Base-by-base conservation (phyloP, 2,113 vertebrate genomes). In the Callorhinus ursinus region DNA sequence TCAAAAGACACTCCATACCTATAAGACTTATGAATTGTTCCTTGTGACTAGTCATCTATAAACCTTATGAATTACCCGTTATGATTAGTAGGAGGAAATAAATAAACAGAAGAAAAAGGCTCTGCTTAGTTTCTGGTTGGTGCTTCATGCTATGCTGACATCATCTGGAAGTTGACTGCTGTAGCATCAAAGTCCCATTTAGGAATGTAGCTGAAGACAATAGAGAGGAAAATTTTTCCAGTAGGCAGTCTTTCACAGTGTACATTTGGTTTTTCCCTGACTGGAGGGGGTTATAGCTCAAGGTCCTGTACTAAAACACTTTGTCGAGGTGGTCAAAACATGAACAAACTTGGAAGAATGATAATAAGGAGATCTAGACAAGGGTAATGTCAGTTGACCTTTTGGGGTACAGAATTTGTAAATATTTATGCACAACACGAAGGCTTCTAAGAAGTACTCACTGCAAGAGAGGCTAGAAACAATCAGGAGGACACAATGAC, bases 221-320 rank as follows among this genome's bases (percentile, higher is more conserved):
- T 2, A 61, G 39, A 10, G 19, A 51, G 12, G 16, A 92, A 19
- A 74, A 6, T 67, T 13, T 90, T 72, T 24, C 6, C 8, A 36
- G 0, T 19, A 19, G 42, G 4, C 10, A 49, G 11, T 33, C 1
- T 46, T 18, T 69, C 46, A 65, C 5, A 49, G 36, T 28, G 18
- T 22, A 26, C 0, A 1, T 42, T 83, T 92, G 28, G 24, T 19
- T 81, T 86, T 76, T 18, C 18, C 5, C 13, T 74, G 28, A 39
- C 15, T 33, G 7, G 4, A 33, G 11, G 7, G 7, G 0, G 0
- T 92, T 57, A 28, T 28, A 46, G 21, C 7, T 9, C n/a, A 15
- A 46, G 18, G 0, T 59, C 18, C 31, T 61, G 7, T 24, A 55
- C 3, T 26, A 42, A 90, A 88, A 83, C n/a, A 63, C 7, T 87